Conservation (phyloP, 1,140 invertebrate species). For the Panulirus ornatus region DNA sequence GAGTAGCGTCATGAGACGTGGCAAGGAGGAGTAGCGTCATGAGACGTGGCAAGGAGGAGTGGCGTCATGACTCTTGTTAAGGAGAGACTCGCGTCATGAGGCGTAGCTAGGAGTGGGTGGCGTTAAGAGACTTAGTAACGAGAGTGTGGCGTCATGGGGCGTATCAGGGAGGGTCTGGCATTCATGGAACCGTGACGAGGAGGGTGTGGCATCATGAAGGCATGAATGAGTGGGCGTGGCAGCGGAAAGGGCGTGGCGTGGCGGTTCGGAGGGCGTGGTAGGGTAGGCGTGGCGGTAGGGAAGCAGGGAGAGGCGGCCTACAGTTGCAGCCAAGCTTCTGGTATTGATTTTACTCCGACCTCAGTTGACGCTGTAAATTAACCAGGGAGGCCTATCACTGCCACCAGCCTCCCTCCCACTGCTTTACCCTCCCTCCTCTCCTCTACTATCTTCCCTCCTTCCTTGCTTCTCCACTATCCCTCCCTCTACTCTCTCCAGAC, state of each 20-base stretch:
- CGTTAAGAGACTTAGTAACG: background rate
- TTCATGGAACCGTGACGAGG: background rate
- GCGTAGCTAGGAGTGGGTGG: no score
- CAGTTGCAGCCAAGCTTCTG: conserved; percentile 29
- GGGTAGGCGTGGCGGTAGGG: background rate
- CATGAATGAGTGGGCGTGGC: background rate
- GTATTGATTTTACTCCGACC: conserved; percentile 44
- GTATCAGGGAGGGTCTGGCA: no score
- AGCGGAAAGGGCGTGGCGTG: background rate
- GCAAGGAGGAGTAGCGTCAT: background rate
- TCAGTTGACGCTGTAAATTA: conserved; percentile 40
- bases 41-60: background rate
- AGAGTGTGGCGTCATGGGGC: background rate
- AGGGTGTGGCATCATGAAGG: background rate
- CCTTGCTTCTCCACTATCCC: background rate
- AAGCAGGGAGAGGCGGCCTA: conserved; percentile 16
- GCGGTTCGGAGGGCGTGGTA: background rate
- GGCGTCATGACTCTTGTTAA: background rate
- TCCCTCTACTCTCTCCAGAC: background rate
- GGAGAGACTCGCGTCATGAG: background rate
- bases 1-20: background rate
- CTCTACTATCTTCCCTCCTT: background rate
- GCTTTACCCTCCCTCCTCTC: background rate
- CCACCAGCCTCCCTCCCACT: background rate
- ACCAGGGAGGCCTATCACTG: conserved; percentile 34